These are phyloP conservation scores for Melanotaenia nigrans DNA, from an alignment of 2,797 vertebrate species.

Conservation along the genomic window DNA sequence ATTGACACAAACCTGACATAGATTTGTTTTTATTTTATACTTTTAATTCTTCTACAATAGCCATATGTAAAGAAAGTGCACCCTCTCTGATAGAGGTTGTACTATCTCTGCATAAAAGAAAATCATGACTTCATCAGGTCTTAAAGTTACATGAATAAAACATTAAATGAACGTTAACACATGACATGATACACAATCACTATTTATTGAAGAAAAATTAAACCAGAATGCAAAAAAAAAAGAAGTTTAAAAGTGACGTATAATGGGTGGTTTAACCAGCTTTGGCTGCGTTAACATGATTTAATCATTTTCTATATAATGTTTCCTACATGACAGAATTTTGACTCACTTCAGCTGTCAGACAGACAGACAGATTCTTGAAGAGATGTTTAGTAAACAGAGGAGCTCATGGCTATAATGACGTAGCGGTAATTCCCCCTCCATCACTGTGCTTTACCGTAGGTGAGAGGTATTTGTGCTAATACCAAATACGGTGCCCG, in stretches of 20 bases:
- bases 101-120: neutral
- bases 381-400: neutral
- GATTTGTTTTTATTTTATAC: neutral
- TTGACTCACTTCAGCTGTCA: neutral
- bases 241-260: too few relatives aligned
- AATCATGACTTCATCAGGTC: neutral
- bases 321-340: too few relatives aligned
- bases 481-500: too few relatives aligned
- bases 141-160: neutral
- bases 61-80: neutral
- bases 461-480: too few relatives aligned
- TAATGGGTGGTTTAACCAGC: too few relatives aligned
- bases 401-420: neutral
- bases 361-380: neutral
- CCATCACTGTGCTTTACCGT: too few relatives aligned
- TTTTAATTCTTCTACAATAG: neutral
- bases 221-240: too few relatives aligned
- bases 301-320: too few relatives aligned
- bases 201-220: too few relatives aligned
- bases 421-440: neutral
- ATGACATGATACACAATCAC: too few relatives aligned
- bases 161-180: neutral
- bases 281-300: too few relatives aligned
- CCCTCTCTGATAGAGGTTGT: neutral
- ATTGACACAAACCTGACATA: neutral